These are phyloP conservation scores for Hiodon alosoides DNA, from an alignment of 2,113 vertebrate species.

Conservation along the genomic window DNA sequence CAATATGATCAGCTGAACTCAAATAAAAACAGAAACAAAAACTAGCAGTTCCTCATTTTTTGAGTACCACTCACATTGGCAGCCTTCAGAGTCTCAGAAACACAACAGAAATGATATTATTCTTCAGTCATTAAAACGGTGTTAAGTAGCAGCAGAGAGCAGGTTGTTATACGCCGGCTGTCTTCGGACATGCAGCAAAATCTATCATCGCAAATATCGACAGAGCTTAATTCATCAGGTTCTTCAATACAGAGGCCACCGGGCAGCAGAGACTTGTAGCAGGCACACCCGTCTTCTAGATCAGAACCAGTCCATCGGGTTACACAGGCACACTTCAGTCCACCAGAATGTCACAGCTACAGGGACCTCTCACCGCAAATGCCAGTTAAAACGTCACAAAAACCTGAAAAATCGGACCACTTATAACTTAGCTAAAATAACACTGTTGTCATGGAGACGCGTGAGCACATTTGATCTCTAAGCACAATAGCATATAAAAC, in stretches of 20 bases:
- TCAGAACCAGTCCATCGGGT: neutral
- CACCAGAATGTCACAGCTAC: slow-evolving; percentile 32
- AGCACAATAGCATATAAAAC: slow-evolving; percentile 44
- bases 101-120: slow-evolving; percentile 36
- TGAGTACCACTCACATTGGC: slow-evolving; percentile 77
- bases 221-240: slow-evolving; percentile 39
- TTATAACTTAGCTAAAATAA: slow-evolving; percentile 65
- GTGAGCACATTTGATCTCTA: slow-evolving; percentile 52
- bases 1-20: slow-evolving; percentile 98
- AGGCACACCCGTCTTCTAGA: slow-evolving; percentile 22
- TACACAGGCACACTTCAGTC: slow-evolving; percentile 31
- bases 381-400: slow-evolving; percentile 53
- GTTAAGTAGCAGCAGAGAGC: slow-evolving; percentile 72
- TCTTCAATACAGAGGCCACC: slow-evolving; percentile 57
- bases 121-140: slow-evolving; percentile 49
- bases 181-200: slow-evolving; percentile 59
- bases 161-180: slow-evolving; percentile 65
- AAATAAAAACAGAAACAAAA: slow-evolving; percentile 40
- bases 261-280: slow-evolving; percentile 44
- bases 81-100: slow-evolving; percentile 80
- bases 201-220: slow-evolving; percentile 34
- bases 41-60: slow-evolving; percentile 72
- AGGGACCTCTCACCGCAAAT: slow-evolving; percentile 57
- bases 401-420: slow-evolving; percentile 44
- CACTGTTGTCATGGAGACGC: slow-evolving; percentile 62